Evolutionary conservation across 2,113 vertebrate species (phyloP), one percentile per base, ranked within the genome.

Genomic region (Channa argus): DNA sequence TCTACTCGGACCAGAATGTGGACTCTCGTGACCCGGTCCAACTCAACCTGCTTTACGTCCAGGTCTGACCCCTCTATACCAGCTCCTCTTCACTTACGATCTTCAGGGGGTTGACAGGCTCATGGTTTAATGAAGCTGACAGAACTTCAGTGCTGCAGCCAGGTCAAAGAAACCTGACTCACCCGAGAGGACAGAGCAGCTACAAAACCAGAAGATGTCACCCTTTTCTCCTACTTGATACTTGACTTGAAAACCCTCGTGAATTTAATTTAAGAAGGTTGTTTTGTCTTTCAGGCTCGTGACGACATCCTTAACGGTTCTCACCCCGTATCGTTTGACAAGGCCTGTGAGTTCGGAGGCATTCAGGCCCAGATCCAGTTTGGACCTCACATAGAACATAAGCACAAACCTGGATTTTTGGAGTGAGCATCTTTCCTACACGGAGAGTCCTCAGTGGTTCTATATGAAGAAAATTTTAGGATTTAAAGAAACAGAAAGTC

Each of bases 291-390:
- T 34, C 78, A 99, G 98, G 98, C 98, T 63, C 96, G 98, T 55
- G 98, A 99, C 85, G 98, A 99, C 82, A 99, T 99, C 88, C 91
- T 99, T 14, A 99, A 99, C 0, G 97, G 98, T 33, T 99, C 98
- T 64, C 98, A 99, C 77, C 98, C 98, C 0, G 98, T 99, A 5
- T 99, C 98, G 43, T 99, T 99, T 50, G 98, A 99, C 83, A 99
- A 99, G 89, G 97, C 97, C 8, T 96, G 98, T 2, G 97, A 99
- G 89, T 99, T 99, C 56, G 97, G 94, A 76, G 98, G 97, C 47
- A 98, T 99, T 83, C 98, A 99, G 94, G 96, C 96, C 33, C 98
- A 99, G 92, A 99, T 99, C 92, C 98, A 99, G 88, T 99, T 99
- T 59, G 98, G 98, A 89, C 97, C 98, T 83, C 96, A 99, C 9